A percentile compares a stretch with the other conserved stretches of the same genome.
These are phyloP conservation scores for Synanceia verrucosa DNA, from an alignment of 2,797 vertebrate genomes.

Conservation along the genomic window DNA sequence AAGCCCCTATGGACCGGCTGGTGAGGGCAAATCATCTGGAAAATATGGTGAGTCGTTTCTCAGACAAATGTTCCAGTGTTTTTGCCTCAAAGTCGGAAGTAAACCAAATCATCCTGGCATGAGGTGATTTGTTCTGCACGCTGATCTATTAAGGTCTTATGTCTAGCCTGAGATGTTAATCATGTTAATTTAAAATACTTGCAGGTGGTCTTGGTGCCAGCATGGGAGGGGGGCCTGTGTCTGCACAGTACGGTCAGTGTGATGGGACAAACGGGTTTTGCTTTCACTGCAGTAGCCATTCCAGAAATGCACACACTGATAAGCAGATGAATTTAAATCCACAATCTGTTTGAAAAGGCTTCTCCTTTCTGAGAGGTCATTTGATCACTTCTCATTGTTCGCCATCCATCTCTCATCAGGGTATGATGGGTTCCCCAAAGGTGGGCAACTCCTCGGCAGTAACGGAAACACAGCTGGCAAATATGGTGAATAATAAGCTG, in stretches of 20 bases:
- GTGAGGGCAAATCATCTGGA: conserved; percentile 49
- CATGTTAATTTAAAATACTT: background rate
- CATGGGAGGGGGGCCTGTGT: conserved; percentile 25
- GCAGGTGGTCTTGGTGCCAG: conserved; percentile 27
- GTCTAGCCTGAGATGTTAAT: background rate
- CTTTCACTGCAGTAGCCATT: background rate
- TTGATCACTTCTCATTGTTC: background rate
- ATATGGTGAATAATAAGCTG: conserved; percentile 49
- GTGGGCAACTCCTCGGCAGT: conserved; percentile 50
- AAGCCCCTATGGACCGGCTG: conserved; percentile 48
- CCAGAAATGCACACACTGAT: background rate
- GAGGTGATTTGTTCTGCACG: background rate
- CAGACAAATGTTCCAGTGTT: background rate
- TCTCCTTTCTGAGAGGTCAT: background rate
- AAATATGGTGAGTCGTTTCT: conserved; percentile 66
- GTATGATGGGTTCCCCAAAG: conserved; percentile 44
- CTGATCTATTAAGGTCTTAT: background rate
- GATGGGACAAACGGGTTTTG: background rate
- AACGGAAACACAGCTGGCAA: conserved; percentile 57
- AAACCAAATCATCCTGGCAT: background rate
- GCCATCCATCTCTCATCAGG: conserved; percentile 41
- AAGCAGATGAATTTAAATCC: background rate
- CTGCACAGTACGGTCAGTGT: conserved; percentile 47
- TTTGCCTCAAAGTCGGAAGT: background rate
- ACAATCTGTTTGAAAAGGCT: background rate